Evolutionary conservation across 2,888 invertebrate species (phyloP).

Genomic region (Agriopis aurantiaria): DNA sequence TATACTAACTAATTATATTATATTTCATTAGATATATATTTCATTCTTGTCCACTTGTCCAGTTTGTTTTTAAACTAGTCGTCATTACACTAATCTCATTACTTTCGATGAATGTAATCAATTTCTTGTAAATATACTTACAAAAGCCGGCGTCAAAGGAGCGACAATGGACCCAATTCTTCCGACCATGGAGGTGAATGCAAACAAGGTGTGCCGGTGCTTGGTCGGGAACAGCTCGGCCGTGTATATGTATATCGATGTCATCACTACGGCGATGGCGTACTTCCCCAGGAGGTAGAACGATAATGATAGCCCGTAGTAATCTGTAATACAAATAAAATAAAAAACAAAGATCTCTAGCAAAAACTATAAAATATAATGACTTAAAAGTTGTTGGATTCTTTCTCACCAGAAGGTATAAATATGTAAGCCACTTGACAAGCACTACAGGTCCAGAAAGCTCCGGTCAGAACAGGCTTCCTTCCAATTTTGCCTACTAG

Average conservation of each 20-base stretch:
- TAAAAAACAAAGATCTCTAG: too few relatives aligned
- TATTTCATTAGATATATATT: too few relatives aligned
- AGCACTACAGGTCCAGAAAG: constrained; percentile 86
- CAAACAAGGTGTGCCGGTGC: constrained; percentile 87
- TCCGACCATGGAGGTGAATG: constrained; percentile 89
- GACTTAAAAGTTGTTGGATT: background rate
- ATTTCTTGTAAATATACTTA: constrained; percentile 54
- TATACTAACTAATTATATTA: too few relatives aligned
- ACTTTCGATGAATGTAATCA: background rate
- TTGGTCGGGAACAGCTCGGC: constrained; percentile 89
- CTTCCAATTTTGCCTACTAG: constrained; percentile 86
- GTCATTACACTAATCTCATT: too few relatives aligned
- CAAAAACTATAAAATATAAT: too few relatives aligned
- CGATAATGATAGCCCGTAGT: constrained; percentile 63
- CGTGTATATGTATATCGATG: constrained; percentile 87
- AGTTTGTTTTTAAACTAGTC: too few relatives aligned
- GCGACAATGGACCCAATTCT: constrained; percentile 88
- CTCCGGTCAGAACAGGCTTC: constrained; percentile 83
- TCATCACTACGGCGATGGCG: constrained; percentile 86
- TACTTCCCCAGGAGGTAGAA: constrained; percentile 86
- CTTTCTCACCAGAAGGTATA: constrained; percentile 72
- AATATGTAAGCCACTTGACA: constrained; percentile 86
- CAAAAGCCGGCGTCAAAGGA: constrained; percentile 88
- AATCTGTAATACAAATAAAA: constrained; percentile 39
- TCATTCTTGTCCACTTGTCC: too few relatives aligned